phyloP scores from a whole-genome alignment of 2,888 invertebrate genomes.

The Cephus rjabovi region DNA sequence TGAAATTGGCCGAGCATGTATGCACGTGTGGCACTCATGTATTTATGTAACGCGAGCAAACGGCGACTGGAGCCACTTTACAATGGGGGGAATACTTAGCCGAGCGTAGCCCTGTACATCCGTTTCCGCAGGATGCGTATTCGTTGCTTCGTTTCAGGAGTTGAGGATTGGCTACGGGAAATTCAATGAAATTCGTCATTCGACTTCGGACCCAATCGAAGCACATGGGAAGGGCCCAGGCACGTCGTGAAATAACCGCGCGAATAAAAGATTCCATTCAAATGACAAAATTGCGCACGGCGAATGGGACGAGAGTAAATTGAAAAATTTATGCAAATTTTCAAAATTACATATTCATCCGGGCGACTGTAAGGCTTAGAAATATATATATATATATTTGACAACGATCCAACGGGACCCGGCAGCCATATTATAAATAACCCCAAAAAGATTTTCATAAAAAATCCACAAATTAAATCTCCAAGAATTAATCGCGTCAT shows the following conservation, averaged over 20 bases:
- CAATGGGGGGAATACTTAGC: constrained; percentile 44
- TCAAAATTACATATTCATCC: not conserved
- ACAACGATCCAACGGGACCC: not conserved
- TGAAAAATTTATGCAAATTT: not conserved
- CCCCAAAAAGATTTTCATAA: not conserved
- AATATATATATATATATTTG: not conserved
- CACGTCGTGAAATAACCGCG: not conserved
- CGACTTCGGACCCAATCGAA: not conserved
- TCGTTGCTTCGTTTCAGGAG: constrained; percentile 38
- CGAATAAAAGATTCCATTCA: not conserved
- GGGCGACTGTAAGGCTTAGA: not conserved
- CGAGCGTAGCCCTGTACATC: constrained; percentile 55
- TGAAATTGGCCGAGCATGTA: constrained; percentile 28
- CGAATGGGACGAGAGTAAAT: not conserved
- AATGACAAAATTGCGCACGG: too few species aligned
- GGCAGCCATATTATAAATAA: too few species aligned
- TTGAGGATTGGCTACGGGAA: not conserved
- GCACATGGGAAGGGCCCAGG: not conserved
- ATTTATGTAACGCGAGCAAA: constrained; percentile 34
- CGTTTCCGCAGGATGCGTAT: constrained; percentile 62
- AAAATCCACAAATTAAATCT: not conserved
- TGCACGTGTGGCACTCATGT: constrained; percentile 13
- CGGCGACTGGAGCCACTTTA: constrained; percentile 15
- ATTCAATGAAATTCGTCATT: not conserved
- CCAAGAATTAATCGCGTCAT: not conserved